A percentile compares a stretch with the other conserved stretches of the same genome.
phyloP scores from a whole-genome alignment of 2,113 vertebrate genomes.

The Clarias macrocephalus region DNA sequence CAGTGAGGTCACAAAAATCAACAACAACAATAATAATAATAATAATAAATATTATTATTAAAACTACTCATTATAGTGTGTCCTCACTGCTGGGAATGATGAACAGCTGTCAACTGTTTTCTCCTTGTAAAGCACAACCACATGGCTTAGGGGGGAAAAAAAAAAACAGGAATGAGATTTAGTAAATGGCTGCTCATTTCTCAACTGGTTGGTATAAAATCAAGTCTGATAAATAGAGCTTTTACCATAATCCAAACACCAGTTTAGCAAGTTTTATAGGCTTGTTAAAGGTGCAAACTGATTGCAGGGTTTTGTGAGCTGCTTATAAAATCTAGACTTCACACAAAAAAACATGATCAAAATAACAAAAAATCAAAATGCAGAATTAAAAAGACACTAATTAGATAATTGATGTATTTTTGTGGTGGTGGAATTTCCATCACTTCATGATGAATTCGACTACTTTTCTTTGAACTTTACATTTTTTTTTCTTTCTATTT shows the following conservation, averaged over 20 bases:
- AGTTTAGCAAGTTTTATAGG: slow-evolving; percentile 27
- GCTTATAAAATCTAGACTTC: slow-evolving; percentile 13
- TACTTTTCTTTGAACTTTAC: neutral
- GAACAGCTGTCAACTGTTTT: slow-evolving; percentile 12
- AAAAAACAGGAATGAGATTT: neutral
- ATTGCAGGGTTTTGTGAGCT: slow-evolving; percentile 10
- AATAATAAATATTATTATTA: neutral
- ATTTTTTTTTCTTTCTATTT: neutral
- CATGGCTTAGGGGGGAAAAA: neutral
- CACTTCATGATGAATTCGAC: neutral
- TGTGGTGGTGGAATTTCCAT: neutral
- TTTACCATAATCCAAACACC: slow-evolving; percentile 23
- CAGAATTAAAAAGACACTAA: neutral
- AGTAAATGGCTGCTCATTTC: slow-evolving; percentile 5
- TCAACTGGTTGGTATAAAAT: slow-evolving; percentile 16
- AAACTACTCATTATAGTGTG: neutral
- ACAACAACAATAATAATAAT: no score
- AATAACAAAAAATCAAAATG: neutral
- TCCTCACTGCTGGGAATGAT: neutral
- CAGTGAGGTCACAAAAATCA: neutral
- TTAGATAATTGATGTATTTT: neutral
- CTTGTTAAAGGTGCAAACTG: slow-evolving; percentile 21
- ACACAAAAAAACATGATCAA: neutral
- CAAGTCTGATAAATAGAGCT: slow-evolving; percentile 19
- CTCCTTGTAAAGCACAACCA: neutral